Conservation (phyloP, 2,797 vertebrate species). For the Dendrocincla fuliginosa region DNA sequence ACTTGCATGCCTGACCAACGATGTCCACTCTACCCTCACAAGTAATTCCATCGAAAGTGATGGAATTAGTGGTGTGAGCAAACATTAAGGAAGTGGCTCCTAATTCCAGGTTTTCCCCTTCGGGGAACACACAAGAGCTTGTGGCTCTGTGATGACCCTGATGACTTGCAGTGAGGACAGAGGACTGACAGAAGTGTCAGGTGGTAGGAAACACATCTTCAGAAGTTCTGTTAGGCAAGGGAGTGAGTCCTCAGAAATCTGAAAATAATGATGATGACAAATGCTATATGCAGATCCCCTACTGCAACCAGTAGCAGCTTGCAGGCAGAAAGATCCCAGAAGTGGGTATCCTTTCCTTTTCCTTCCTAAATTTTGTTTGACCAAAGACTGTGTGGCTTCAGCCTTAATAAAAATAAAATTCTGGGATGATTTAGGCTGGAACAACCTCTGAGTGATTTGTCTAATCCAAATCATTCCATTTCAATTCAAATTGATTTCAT, state of each 20-base stretch:
- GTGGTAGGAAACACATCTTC: neutral
- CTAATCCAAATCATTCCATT: constrained; percentile 45
- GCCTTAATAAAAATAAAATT: constrained; percentile 37
- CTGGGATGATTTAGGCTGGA: constrained; percentile 47
- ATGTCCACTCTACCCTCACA: neutral
- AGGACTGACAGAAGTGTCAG: neutral
- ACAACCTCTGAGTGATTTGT: constrained; percentile 22
- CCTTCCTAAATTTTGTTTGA: neutral
- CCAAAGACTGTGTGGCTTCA: neutral
- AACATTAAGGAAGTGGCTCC: neutral
- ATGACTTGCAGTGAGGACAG: neutral
- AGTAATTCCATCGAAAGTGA: constrained; percentile 1
- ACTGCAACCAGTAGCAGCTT: neutral
- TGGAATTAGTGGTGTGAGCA: neutral
- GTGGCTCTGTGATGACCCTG: neutral
- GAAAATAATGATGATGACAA: neutral
- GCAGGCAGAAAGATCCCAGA: neutral
- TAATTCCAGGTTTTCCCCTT: neutral
- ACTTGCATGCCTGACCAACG: neutral
- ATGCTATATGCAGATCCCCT: neutral
- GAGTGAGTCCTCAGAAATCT: neutral
- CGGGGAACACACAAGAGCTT: neutral
- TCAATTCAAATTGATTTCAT: constrained; percentile 52
- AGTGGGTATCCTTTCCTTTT: neutral
- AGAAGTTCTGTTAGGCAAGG: neutral